These are phyloP conservation scores for Copidosoma floridanum DNA, from an alignment of 1,140 invertebrate species.

Conservation along the genomic window DNA sequence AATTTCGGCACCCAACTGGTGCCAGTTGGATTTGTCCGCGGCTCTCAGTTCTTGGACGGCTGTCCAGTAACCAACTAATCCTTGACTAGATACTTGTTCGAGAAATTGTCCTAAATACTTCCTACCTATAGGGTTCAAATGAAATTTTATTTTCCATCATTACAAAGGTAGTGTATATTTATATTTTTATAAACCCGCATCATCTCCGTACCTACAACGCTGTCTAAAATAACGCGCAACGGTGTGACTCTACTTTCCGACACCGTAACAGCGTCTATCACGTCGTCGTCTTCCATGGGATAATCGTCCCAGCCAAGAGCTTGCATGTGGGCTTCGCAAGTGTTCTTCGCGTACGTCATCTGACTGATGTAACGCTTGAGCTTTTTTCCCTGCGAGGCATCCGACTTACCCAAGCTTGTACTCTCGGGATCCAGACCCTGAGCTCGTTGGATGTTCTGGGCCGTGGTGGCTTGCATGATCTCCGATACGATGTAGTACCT, in stretches of 20 bases:
- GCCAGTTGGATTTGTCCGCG: slow-evolving; percentile 71
- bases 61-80: slow-evolving; percentile 80
- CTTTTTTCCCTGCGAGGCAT: slow-evolving; percentile 69
- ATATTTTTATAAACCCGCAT: too few relatives aligned
- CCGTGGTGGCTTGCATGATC: slow-evolving; percentile 89
- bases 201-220: slow-evolving; percentile 66
- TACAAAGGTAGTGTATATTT: too few relatives aligned
- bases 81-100: slow-evolving; percentile 77
- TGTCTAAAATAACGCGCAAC: slow-evolving; percentile 67
- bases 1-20: slow-evolving; percentile 86
- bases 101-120: slow-evolving; percentile 77
- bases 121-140: slow-evolving; percentile 52
- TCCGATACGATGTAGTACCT: slow-evolving; percentile 86
- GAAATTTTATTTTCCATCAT: too few relatives aligned
- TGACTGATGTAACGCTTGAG: slow-evolving; percentile 78
- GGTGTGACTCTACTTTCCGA: slow-evolving; percentile 58
- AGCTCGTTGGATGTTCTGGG: slow-evolving; percentile 83
- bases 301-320: slow-evolving; percentile 77
- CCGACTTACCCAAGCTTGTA: slow-evolving; percentile 62
- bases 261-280: slow-evolving; percentile 38
- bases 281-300: slow-evolving; percentile 55
- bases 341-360: slow-evolving; percentile 77
- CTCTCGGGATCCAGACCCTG: slow-evolving; percentile 75
- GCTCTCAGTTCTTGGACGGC: slow-evolving; percentile 82
- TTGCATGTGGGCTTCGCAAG: slow-evolving; percentile 78